Evolutionary conservation across 2,888 invertebrate genomes (phyloP).

Genomic region (Aspidiotus destructor): DNA sequence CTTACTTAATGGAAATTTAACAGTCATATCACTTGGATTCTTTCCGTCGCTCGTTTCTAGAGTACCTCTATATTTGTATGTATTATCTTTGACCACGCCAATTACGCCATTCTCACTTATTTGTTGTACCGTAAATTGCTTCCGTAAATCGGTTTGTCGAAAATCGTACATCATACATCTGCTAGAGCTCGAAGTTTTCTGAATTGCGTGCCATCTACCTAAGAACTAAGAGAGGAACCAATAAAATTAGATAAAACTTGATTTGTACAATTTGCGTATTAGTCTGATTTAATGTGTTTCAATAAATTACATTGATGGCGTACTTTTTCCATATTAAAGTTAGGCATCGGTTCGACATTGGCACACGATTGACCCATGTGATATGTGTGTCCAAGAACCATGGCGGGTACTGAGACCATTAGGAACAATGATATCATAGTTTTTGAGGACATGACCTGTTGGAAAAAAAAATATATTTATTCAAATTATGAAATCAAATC

Average conservation of each 20-base stretch:
- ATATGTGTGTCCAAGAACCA: constrained; percentile 51
- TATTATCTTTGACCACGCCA: constrained; percentile 65
- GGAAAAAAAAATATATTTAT: no score
- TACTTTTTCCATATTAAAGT: constrained; percentile 67
- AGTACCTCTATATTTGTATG: constrained; percentile 66
- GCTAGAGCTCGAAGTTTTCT: constrained; percentile 72
- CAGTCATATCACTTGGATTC: constrained; percentile 61
- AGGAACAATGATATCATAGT: background rate
- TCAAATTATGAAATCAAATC: no score
- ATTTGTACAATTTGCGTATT: background rate
- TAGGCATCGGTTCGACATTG: constrained; percentile 58
- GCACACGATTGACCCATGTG: constrained; percentile 70
- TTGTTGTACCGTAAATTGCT: constrained; percentile 59
- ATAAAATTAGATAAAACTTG: background rate
- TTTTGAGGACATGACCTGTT: background rate
- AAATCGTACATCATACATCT: constrained; percentile 71
- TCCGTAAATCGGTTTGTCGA: constrained; percentile 56
- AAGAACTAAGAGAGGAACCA: constrained; percentile 54
- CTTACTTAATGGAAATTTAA: constrained; percentile 71
- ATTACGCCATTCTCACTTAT: constrained; percentile 41
- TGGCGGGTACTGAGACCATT: background rate
- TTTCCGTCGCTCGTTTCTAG: constrained; percentile 52
- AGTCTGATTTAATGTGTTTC: background rate
- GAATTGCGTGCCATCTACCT: constrained; percentile 70
- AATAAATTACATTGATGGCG: constrained; percentile 38